Percentiles rank a stretch among this genome's conserved stretches.
Evolutionary conservation across 2,888 invertebrate genomes (phyloP).

Genomic region (Heteromurus nitidus): DNA sequence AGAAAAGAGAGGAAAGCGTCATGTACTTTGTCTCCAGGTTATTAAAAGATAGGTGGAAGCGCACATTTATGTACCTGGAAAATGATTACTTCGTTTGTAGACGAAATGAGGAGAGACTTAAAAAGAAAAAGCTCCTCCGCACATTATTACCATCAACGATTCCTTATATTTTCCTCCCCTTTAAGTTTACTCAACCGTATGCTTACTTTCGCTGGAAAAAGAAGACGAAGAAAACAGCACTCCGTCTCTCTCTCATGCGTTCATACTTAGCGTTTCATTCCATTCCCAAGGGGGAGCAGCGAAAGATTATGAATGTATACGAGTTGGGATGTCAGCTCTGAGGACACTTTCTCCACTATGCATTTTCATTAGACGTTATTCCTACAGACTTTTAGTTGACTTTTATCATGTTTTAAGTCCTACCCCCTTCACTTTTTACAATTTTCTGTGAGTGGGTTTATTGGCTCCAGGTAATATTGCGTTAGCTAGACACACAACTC

Average conservation of each 20-base stretch:
- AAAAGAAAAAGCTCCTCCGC: constrained; percentile 38
- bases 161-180: constrained; percentile 29
- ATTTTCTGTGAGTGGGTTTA: constrained; percentile 31
- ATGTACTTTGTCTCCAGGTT: constrained; percentile 60
- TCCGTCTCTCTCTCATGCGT: neutral
- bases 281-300: constrained; percentile 45
- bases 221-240: neutral
- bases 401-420: constrained; percentile 59
- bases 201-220: constrained; percentile 25
- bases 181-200: constrained; percentile 50
- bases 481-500: too few relatives aligned
- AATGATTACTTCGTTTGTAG: constrained; percentile 48
- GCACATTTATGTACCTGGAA: constrained; percentile 47
- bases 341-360: constrained; percentile 41
- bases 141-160: constrained; percentile 53
- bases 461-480: neutral
- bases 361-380: constrained; percentile 54
- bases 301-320: constrained; percentile 65
- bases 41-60: constrained; percentile 54
- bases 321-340: constrained; percentile 62
- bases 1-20: constrained; percentile 32
- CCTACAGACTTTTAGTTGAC: constrained; percentile 44
- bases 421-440: constrained; percentile 47
- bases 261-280: constrained; percentile 39
- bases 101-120: constrained; percentile 31